Percentiles rank a stretch among this genome's conserved stretches.
Evolutionary conservation across 2,797 vertebrate species (phyloP).

Genomic region (Enteromius viviparus): DNA sequence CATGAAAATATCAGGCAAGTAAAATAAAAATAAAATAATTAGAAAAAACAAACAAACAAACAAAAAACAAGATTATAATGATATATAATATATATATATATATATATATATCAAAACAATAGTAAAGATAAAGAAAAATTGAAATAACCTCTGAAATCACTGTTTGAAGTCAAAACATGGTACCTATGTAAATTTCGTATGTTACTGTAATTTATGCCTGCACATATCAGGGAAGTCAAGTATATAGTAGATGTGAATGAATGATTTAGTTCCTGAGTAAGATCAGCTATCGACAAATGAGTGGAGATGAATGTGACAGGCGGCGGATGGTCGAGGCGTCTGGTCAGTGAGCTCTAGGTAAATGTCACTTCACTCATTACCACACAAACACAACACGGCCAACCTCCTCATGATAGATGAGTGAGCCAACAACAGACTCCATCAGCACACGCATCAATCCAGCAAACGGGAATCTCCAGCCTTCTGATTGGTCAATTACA

Average conservation of each 20-base stretch:
- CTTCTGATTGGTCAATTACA: slow-evolving; percentile 41
- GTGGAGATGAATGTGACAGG: slow-evolving; percentile 76
- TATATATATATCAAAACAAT: neutral
- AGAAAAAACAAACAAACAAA: neutral
- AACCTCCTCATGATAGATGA: slow-evolving; percentile 73
- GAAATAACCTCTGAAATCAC: slow-evolving; percentile 65
- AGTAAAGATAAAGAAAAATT: neutral
- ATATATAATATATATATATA: neutral
- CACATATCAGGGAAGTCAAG: slow-evolving; percentile 3
- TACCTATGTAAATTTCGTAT: slow-evolving; percentile 71
- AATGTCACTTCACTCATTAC: slow-evolving; percentile 82
- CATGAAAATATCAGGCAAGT: neutral
- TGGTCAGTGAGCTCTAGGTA: slow-evolving; percentile 70
- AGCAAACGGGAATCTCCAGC: slow-evolving; percentile 66
- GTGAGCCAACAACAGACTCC: slow-evolving; percentile 62
- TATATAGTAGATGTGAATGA: neutral
- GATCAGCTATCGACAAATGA: slow-evolving; percentile 72
- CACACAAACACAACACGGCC: slow-evolving; percentile 74
- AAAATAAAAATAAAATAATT: neutral
- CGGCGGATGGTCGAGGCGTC: slow-evolving; percentile 60
- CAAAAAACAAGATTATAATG: neutral
- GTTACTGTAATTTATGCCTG: slow-evolving; percentile 71
- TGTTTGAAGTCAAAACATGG: slow-evolving; percentile 72
- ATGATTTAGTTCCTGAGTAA: slow-evolving; percentile 32
- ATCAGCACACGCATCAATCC: slow-evolving; percentile 74